Evolutionary conservation across 2,113 vertebrate genomes (phyloP).

Genomic region (Urocolius indicus): DNA sequence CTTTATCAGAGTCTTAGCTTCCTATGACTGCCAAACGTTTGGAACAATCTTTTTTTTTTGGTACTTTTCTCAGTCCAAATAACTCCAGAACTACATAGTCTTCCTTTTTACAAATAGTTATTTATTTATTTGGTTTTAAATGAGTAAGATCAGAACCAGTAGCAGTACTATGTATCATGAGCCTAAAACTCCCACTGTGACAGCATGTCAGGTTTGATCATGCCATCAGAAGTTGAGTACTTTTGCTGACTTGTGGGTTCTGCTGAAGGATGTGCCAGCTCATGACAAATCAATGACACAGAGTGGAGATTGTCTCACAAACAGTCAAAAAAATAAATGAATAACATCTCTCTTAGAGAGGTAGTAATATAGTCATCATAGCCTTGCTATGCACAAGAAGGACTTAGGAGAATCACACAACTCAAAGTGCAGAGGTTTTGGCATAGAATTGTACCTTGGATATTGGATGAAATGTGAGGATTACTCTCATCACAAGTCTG

Average conservation of each 20-base stretch:
- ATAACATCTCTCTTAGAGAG: neutral
- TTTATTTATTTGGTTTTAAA: constrained; percentile 3
- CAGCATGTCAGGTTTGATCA: neutral
- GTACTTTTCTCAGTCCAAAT: constrained; percentile 34
- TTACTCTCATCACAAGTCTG: neutral
- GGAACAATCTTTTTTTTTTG: neutral
- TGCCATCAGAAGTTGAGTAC: neutral
- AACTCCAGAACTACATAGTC: constrained; percentile 34
- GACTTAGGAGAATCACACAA: neutral
- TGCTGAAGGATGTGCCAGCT: neutral
- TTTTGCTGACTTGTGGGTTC: neutral
- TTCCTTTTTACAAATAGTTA: neutral
- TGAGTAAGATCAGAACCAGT: neutral
- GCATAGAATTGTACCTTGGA: neutral
- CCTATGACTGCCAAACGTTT: constrained; percentile 37
- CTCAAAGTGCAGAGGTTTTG: neutral
- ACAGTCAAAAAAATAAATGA: neutral
- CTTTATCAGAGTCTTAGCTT: constrained; percentile 59
- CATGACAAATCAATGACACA: neutral
- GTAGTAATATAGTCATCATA: neutral
- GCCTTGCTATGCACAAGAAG: neutral
- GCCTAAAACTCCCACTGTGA: neutral
- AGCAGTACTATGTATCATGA: neutral
- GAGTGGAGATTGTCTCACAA: neutral
- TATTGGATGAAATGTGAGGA: neutral